Base-by-base conservation (phyloP, 2,113 vertebrate species). In the Anas platyrhynchos region DNA sequence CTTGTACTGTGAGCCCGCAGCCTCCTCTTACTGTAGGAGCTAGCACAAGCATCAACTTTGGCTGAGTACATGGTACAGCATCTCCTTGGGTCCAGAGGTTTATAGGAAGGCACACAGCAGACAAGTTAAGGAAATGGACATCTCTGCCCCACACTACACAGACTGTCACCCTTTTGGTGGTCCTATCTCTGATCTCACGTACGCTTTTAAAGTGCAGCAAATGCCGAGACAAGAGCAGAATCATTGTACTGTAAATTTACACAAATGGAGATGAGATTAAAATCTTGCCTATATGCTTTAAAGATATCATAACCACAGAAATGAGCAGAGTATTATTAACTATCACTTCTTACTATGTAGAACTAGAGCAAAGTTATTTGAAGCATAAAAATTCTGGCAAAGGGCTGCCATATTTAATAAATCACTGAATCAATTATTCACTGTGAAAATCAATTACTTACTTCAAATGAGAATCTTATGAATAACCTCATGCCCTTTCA, bases 401-500 rank as follows among this genome's bases (percentile, higher is more conserved):
- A 94, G 56, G 52, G 50, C 54, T 82, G 89, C 87, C 93, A 67
- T 92, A 74, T 90, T 96, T 93, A 96, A 97, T 97, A 96, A 97
- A 97, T 96, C 95, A 96, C 71, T 23, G 1, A 95, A 97, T 96
- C 95, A 96, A 97, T 97, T 97, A 97, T 96, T 97, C 94, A 93
- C 87, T 86, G 76, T 93, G 95, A 95, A 97, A 97, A 97, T 94
- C 96, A 97, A 94, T 96, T 95, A 96, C 96, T 93, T 93, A 66
- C 50, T 96, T 96, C 65, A 97, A 97, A 96, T 94, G 78, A 96
- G 91, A 95, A 92, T 88, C 91, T 91, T 72, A 93, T 36, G 63
- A 96, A 94, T 91, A 97, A 94, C 96, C 92, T 95, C 76, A 46
- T 90, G 92, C 92, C 94, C 96, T 97, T 95, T 89, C 86, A 77